phyloP scores from a whole-genome alignment of 2,888 invertebrate species.

The Halocaridina rubra region DNA sequence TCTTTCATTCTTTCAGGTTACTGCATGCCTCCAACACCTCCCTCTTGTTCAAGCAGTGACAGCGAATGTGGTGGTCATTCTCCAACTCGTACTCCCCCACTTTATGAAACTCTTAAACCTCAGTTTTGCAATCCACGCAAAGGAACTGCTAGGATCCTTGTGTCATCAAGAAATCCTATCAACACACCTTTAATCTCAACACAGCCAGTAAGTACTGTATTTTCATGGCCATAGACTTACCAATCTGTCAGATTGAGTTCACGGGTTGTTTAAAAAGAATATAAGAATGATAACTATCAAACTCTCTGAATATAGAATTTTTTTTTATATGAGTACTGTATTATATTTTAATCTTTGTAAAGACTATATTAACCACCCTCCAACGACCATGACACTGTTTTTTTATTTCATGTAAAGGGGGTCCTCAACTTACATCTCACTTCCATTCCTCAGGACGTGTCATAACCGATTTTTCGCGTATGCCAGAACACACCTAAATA shows the following conservation, averaged over 20 bases:
- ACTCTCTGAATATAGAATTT: too few species aligned
- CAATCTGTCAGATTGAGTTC: not conserved
- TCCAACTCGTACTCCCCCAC: conserved; percentile 46
- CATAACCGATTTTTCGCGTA: too few species aligned
- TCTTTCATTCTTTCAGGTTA: conserved; percentile 34
- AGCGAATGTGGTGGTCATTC: conserved; percentile 61
- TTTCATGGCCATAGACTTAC: too few species aligned
- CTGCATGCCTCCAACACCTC: conserved; percentile 60
- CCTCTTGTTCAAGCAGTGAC: conserved; percentile 62
- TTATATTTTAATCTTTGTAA: not conserved
- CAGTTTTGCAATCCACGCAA: conserved; percentile 54
- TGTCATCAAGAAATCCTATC: conserved; percentile 57
- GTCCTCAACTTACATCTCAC: too few species aligned
- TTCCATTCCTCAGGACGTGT: too few species aligned
- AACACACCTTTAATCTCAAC: conserved; percentile 62
- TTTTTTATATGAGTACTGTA: too few species aligned
- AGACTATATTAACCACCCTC: too few species aligned
- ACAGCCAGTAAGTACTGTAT: conserved; percentile 47
- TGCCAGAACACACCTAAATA: too few species aligned
- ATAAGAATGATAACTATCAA: too few species aligned
- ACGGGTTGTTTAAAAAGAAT: too few species aligned
- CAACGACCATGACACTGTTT: too few species aligned
- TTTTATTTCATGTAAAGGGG: too few species aligned
- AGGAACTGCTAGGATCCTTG: not conserved
- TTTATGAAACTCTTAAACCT: conserved; percentile 58